These are phyloP conservation scores for Thalassaphorura encarpata DNA, from an alignment of 1,140 invertebrate genomes.

Conservation along the genomic window DNA sequence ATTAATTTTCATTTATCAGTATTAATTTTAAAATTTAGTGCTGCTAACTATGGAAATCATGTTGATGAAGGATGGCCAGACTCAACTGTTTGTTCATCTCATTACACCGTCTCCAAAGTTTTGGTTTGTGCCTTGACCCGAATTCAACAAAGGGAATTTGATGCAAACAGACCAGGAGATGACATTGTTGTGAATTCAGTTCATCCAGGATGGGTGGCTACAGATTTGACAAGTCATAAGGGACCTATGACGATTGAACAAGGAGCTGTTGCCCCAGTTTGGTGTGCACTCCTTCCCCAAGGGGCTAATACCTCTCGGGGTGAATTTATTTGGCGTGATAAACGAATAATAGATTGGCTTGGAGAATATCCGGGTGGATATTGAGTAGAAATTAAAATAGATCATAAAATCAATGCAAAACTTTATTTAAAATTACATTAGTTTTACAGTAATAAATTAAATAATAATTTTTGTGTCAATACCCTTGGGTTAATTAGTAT, in stretches of 20 bases:
- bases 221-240: constrained; percentile 56
- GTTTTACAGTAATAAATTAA: no score
- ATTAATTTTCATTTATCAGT: not conserved
- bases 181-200: constrained; percentile 57
- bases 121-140: constrained; percentile 41
- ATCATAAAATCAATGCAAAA: no score
- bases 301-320: constrained; percentile 40
- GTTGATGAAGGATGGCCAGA: constrained; percentile 50
- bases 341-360: constrained; percentile 38
- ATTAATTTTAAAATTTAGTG: not conserved
- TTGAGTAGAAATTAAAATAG: no score
- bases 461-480: no score
- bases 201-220: no score
- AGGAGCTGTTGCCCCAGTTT: constrained; percentile 44
- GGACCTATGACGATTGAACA: constrained; percentile 54
- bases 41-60: constrained; percentile 1
- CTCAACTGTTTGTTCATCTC: constrained; percentile 52
- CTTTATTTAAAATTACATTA: no score
- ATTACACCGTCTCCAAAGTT: constrained; percentile 59
- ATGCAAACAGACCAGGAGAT: constrained; percentile 24
- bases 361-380: constrained; percentile 30
- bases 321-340: constrained; percentile 41
- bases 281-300: constrained; percentile 43
- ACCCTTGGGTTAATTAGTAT: no score
- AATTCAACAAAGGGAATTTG: not conserved